Conservation (phyloP, 2,113 vertebrate genomes). For the Gymnorhina tibicen region DNA sequence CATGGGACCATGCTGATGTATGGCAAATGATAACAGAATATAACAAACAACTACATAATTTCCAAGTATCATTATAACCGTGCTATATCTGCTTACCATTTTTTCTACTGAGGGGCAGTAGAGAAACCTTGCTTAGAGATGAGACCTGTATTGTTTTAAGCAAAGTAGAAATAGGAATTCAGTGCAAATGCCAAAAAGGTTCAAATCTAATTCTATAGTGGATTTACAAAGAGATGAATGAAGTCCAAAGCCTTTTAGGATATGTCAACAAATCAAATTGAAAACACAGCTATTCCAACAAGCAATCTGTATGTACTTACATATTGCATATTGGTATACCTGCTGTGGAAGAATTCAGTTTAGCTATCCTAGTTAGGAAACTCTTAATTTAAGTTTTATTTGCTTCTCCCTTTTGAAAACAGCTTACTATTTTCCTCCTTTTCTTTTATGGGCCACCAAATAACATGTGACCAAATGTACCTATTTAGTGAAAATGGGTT, state of each 20-base stretch:
- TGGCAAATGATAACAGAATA: background rate
- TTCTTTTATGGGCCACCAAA: conserved; percentile 69
- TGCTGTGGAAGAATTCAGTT: background rate
- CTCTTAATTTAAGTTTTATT: conserved; percentile 42
- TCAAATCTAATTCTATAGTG: background rate
- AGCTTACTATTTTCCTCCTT: conserved; percentile 25
- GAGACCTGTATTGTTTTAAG: background rate
- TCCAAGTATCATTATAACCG: background rate
- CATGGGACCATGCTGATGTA: background rate
- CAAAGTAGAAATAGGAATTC: background rate
- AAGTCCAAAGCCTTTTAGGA: conserved; percentile 33
- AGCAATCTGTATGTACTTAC: background rate
- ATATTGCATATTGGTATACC: background rate
- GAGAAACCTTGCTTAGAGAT: background rate
- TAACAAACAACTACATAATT: background rate
- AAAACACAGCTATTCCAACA: conserved; percentile 16
- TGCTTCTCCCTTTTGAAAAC: conserved; percentile 49
- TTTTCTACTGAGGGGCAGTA: background rate
- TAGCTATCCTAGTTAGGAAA: background rate
- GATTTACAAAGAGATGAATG: conserved; percentile 26
- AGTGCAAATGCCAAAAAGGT: background rate
- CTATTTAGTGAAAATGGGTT: conserved; percentile 74
- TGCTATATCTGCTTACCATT: background rate
- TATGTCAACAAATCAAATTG: conserved; percentile 33
- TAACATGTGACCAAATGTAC: conserved; percentile 71